These are phyloP conservation scores for Sussaba pulchella DNA, from an alignment of 2,888 invertebrate genomes.

Conservation along the genomic window DNA sequence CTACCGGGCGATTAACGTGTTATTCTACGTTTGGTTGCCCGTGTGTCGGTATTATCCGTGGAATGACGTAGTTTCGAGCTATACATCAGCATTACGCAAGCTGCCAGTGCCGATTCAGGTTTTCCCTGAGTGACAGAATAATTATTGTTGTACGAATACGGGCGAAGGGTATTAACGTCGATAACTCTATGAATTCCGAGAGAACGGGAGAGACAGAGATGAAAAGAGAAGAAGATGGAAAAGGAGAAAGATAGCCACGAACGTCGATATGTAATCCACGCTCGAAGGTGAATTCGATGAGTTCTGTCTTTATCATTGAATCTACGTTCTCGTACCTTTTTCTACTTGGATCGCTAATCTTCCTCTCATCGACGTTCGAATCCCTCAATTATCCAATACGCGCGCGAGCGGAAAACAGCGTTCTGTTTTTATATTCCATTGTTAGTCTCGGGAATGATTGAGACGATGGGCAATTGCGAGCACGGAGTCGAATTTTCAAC, in stretches of 20 bases:
- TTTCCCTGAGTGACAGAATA: constrained; percentile 58
- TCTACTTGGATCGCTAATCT: constrained; percentile 14
- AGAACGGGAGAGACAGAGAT: constrained; percentile 1
- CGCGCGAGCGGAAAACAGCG: constrained; percentile 1
- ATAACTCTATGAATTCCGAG: constrained; percentile 45
- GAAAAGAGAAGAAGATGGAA: too few relatives aligned
- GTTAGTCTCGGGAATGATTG: constrained; percentile 23
- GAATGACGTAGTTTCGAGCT: constrained; percentile 25
- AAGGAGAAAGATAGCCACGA: not conserved
- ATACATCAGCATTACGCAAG: constrained; percentile 26
- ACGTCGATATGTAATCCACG: constrained; percentile 1
- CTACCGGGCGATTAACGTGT: constrained; percentile 29
- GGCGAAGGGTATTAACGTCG: constrained; percentile 42
- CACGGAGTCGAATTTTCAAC: constrained; percentile 34
- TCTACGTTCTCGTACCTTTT: constrained; percentile 36
- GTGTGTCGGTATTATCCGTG: constrained; percentile 12
- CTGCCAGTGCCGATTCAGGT: constrained; percentile 22
- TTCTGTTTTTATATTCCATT: constrained; percentile 28
- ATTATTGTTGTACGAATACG: constrained; percentile 56
- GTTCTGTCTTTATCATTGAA: constrained; percentile 18
- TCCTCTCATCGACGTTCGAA: constrained; percentile 36
- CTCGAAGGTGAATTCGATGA: not conserved
- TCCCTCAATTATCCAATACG: constrained; percentile 42
- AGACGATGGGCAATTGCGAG: constrained; percentile 34
- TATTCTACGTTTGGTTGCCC: constrained; percentile 18